phyloP scores from a whole-genome alignment of 1,140 invertebrate genomes.

The Oncopeltus fasciatus region DNA sequence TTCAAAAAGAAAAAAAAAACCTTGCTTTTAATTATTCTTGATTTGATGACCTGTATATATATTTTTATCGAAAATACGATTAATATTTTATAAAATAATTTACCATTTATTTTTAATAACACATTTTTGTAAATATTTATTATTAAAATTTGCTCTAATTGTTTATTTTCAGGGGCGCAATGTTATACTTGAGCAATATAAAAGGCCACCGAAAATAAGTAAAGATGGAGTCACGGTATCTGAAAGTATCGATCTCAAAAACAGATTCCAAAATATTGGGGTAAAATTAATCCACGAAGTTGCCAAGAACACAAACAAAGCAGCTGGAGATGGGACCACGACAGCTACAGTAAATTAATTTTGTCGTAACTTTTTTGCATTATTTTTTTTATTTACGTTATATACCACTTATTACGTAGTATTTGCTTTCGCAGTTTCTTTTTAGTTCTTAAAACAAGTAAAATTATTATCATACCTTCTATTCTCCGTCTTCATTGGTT shows the following conservation, averaged over 20 bases:
- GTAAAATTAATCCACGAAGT: slow-evolving; percentile 65
- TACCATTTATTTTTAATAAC: too few relatives aligned
- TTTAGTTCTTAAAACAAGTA: too few relatives aligned
- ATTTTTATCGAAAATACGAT: not conserved
- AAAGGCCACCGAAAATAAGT: slow-evolving; percentile 48
- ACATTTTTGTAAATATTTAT: not conserved
- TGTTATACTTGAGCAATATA: slow-evolving; percentile 61
- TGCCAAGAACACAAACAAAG: slow-evolving; percentile 63
- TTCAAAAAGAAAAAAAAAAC: too few relatives aligned
- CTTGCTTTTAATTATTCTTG: too few relatives aligned
- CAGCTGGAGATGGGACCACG: slow-evolving; percentile 61
- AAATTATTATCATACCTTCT: too few relatives aligned
- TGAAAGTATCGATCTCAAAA: slow-evolving; percentile 57
- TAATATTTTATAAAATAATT: not conserved
- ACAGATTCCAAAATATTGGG: slow-evolving; percentile 61
- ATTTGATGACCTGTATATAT: too few relatives aligned
- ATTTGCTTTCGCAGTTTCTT: too few relatives aligned
- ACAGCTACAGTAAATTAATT: slow-evolving; percentile 43
- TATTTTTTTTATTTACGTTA: too few relatives aligned
- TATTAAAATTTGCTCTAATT: not conserved
- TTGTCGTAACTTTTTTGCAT: too few relatives aligned
- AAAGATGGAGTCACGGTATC: slow-evolving; percentile 68
- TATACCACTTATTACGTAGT: too few relatives aligned
- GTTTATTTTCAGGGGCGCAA: slow-evolving; percentile 43
- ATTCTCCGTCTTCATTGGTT: too few relatives aligned